These are phyloP conservation scores for Lepilemur septentrionalis DNA, from an alignment of 2,797 vertebrate species.

Conservation along the genomic window DNA sequence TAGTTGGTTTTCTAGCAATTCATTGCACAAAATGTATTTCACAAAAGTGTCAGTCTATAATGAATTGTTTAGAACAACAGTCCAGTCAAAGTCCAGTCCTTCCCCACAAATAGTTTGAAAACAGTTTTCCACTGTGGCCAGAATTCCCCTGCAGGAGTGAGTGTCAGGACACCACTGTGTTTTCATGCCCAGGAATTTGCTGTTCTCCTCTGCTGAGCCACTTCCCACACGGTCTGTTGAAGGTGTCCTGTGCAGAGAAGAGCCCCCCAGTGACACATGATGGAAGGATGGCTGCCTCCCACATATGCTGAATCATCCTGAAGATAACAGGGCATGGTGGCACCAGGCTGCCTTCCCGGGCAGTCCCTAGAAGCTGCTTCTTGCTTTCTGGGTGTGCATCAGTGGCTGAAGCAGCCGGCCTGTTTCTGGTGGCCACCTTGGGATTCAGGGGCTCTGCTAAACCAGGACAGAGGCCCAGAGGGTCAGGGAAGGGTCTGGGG, in stretches of 20 bases:
- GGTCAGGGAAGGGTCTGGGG: background rate
- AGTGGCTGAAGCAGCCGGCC: background rate
- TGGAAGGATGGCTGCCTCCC: background rate
- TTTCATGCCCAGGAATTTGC: rapidly evolving
- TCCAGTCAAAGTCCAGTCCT: background rate
- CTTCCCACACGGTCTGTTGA: background rate
- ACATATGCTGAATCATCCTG: background rate
- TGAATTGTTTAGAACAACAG: background rate
- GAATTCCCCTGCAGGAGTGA: background rate
- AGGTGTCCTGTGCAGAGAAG: background rate
- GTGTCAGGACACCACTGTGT: background rate
- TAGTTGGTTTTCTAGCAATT: background rate
- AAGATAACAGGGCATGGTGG: background rate
- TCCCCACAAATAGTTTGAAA: background rate
- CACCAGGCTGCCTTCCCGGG: background rate
- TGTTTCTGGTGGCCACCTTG: background rate
- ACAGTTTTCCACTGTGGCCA: background rate
- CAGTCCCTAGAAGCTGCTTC: background rate
- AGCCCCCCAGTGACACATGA: too few species aligned
- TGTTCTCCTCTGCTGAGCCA: background rate
- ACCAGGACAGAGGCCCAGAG: background rate
- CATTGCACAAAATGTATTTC: background rate
- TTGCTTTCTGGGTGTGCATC: background rate
- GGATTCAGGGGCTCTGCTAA: background rate
- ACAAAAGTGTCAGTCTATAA: background rate